These are phyloP conservation scores for human DNA, from an alignment of 2,113 vertebrate species.

Conservation along the genomic window DNA sequence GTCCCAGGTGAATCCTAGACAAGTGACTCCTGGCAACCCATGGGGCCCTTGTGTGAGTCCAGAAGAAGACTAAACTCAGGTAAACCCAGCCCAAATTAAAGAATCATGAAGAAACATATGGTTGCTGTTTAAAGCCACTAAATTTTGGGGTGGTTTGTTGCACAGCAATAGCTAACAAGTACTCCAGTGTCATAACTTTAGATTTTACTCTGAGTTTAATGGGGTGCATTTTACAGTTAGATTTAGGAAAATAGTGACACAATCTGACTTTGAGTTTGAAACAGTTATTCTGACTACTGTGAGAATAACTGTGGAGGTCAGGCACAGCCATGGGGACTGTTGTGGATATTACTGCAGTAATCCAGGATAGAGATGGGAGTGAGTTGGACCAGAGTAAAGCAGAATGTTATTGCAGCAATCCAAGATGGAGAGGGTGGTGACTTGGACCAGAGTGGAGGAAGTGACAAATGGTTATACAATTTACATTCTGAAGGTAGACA, in stretches of 20 bases:
- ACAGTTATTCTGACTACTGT: background rate
- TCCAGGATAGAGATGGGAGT: background rate
- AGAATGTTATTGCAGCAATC: background rate
- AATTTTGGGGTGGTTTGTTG: background rate
- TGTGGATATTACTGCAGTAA: too few relatives aligned
- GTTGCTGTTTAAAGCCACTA: background rate
- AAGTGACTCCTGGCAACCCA: background rate
- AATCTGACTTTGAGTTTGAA: background rate
- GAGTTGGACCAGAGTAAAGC: background rate
- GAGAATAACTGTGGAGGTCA: background rate
- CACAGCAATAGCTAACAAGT: background rate
- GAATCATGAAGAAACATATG: background rate
- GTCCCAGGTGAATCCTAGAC: too few relatives aligned
- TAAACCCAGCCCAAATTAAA: background rate
- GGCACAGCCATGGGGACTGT: background rate
- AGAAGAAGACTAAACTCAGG: background rate
- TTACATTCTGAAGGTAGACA: background rate
- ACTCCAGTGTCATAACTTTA: background rate
- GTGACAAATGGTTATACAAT: background rate
- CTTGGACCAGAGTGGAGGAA: background rate
- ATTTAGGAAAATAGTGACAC: background rate
- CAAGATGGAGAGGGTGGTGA: background rate
- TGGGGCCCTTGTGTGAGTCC: background rate
- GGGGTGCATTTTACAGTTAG: background rate
- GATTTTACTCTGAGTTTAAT: background rate